Base-by-base conservation (phyloP, 2,888 invertebrate species). In the Agrotis puta region DNA sequence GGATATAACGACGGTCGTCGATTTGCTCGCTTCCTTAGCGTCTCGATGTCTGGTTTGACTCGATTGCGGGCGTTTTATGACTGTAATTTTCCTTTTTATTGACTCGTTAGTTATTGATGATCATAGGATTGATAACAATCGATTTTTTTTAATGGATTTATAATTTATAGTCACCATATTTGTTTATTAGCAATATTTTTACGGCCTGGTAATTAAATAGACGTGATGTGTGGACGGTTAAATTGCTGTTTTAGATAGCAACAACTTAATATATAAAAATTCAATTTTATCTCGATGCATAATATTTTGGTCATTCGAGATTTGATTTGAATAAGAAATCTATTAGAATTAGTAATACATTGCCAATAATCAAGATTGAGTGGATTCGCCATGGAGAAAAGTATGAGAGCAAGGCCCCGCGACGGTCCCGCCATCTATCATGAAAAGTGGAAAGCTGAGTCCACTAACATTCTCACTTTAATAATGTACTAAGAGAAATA, bases 81-180 rank as follows among this genome's bases (percentile, higher is more conserved):
- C 93, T 91, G 92, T 93, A 94, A 95, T 95, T 94, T 95, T 89
- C 90, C 90, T 91, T 92, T 93, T 93, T 93, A 94, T 93, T 90
- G 91, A 88, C 84, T 87, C 83, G 85, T 83, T 81, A 84, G 83
- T 86, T 86, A 87, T 86, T 81, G 71, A 81, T 81, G 85, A 82
- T 83, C 73, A 73, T 76, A 75, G 85, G 89, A 91, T 91, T 93
- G 92, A 91, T 93, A 92, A 89, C 88, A 88, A 93, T 92, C 91
- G 85, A 82, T 82, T 74, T 73, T 86, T 81, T 84, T 81, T 87
- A 88, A 84, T 87, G 87, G 87, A 79, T 88, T 89, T 84, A 82
- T 85, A 88, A 88, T 88, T 91, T 90, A 88, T 87, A 81, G 85
- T 79, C 75, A 65, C 51, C 64, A 79, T 81, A 70, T 79, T 80